These are phyloP conservation scores for Procapra przewalskii DNA, from an alignment of 2,113 vertebrate genomes.

Conservation along the genomic window DNA sequence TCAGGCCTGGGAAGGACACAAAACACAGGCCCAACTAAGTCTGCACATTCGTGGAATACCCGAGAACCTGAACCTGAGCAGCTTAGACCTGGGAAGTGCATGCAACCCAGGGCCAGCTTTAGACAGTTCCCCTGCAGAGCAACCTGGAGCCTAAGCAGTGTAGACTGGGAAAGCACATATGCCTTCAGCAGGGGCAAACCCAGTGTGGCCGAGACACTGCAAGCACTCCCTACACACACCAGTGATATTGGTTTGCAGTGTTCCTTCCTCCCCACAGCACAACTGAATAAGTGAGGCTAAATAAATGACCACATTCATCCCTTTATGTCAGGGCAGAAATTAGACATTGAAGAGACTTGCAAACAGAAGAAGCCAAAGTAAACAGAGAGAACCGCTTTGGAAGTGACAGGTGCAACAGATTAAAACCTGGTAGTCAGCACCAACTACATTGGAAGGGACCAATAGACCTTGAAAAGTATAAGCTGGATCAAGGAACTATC, in stretches of 20 bases:
- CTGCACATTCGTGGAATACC: background rate
- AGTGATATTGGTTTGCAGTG: background rate
- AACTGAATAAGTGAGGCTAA: background rate
- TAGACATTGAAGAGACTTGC: background rate
- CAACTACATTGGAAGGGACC: background rate
- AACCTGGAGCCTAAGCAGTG: background rate
- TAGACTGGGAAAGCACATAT: background rate
- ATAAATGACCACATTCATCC: background rate
- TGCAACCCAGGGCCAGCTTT: fast-evolving
- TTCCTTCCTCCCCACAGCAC: background rate
- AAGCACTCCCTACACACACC: background rate
- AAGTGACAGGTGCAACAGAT: background rate
- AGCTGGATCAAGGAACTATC: background rate
- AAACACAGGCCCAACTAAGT: background rate
- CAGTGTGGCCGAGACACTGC: background rate
- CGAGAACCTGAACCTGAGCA: background rate
- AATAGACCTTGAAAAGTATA: background rate
- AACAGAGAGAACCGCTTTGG: background rate
- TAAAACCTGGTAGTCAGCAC: background rate
- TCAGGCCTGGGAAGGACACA: background rate
- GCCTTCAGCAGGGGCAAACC: background rate
- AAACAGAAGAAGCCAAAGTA: background rate
- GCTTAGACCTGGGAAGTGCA: background rate
- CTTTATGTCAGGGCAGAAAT: background rate
- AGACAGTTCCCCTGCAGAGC: background rate